These are phyloP conservation scores for Poeciliopsis occidentalis DNA, from an alignment of 2,113 vertebrate genomes.

Conservation along the genomic window DNA sequence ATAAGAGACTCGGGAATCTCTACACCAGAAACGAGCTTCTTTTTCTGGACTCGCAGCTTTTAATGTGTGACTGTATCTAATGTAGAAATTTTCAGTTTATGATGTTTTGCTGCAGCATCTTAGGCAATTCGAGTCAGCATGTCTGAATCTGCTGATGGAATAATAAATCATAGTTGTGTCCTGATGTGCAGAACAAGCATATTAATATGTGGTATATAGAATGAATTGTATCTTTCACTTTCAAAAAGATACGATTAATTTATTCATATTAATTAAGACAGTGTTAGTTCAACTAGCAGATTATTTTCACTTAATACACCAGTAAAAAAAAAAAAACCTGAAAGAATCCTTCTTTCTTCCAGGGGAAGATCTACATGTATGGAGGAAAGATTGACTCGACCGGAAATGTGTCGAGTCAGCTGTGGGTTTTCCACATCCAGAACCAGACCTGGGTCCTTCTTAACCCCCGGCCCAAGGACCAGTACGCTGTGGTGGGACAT, in stretches of 20 bases:
- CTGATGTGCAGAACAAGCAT: not conserved
- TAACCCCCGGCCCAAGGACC: conserved; percentile 84
- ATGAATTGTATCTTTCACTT: too few relatives aligned
- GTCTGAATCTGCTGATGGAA: not conserved
- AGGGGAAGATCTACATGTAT: conserved; percentile 97
- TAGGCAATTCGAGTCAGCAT: too few relatives aligned
- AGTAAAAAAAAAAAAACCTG: too few relatives aligned
- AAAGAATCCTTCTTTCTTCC: conserved; percentile 2
- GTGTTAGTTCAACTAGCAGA: too few relatives aligned
- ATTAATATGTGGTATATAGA: too few relatives aligned
- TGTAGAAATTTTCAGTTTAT: too few relatives aligned
- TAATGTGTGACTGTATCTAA: too few relatives aligned
- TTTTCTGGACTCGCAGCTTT: too few relatives aligned
- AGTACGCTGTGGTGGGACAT: conserved; percentile 95
- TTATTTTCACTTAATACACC: too few relatives aligned
- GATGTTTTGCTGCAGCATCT: too few relatives aligned
- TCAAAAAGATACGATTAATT: too few relatives aligned
- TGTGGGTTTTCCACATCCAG: conserved; percentile 90
- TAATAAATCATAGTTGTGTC: not conserved
- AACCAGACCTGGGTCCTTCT: conserved; percentile 87
- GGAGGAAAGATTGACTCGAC: conserved; percentile 95
- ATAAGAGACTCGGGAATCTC: not conserved
- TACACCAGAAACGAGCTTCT: not conserved
- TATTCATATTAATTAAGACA: too few relatives aligned
- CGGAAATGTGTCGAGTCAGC: conserved; percentile 92